Evolutionary conservation across 2,113 vertebrate genomes (phyloP), one percentile per base, ranked within the genome.

Genomic region (Macquaria ambigua): DNA sequence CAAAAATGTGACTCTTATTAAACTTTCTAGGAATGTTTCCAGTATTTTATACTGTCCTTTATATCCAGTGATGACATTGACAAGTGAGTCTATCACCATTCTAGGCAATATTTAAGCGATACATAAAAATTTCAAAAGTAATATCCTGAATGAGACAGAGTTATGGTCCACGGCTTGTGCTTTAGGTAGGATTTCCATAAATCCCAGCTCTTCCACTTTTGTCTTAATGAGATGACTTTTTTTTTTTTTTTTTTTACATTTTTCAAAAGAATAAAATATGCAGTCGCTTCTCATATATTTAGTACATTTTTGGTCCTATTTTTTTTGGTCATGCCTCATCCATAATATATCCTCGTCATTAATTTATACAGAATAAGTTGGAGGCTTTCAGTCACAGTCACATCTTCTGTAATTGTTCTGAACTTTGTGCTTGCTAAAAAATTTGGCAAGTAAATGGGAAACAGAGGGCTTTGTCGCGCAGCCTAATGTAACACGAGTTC

Each of bases 331-430:
- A 31, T 16, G 37, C 76, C 48, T 91, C 74, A 88, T 87, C 31
- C 52, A 88, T 88, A 83, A 92, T 81, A 66, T 18, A 90, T 84
- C 37, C 15, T 46, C 31, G 18, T 83, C 59, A 74, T 85, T 90
- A 82, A 83, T 87, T 75, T 43, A 82, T 83, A 74, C 34, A 23
- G 28, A 77, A 77, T 25, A 81, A 74, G 37, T 79, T 77, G 73
- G 52, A 76, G 25, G 43, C 64, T 88, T 75, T 77, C 50, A 67
- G 28, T 25, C 52, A 55, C 52, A 31, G 41, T 59, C 46, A 55
- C 48, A 21, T 77, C 21, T 74, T 77, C 21, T 74, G 28, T 69
- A 68, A 79, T 43, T 64, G 31, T 82, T 64, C 52, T 67, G 62
- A 89, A 83, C 75, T 81, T 83, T 67, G 37, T 50, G 58, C 68